These are phyloP conservation scores for Chelonus formosanus DNA, from an alignment of 2,888 invertebrate species.

Conservation along the genomic window DNA sequence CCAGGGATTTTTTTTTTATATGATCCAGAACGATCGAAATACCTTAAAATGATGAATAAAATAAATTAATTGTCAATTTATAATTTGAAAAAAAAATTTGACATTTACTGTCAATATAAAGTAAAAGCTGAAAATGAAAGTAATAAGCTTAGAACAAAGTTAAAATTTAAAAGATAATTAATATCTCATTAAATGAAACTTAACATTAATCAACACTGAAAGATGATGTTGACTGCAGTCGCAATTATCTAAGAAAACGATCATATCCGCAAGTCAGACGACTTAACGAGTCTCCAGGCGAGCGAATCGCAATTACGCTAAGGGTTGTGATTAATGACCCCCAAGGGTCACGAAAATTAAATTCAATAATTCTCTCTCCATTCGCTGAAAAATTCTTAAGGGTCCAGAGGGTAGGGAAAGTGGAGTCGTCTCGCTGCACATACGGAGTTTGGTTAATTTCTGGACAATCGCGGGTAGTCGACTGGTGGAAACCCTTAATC, in stretches of 20 bases:
- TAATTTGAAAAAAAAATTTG: too few species aligned
- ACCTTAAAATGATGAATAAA: too few species aligned
- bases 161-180: slow-evolving; percentile 2
- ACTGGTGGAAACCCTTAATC: slow-evolving; percentile 49
- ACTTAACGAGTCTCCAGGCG: slow-evolving; percentile 35
- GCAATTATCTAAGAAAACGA: slow-evolving; percentile 37
- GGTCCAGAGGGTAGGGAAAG: slow-evolving; percentile 10
- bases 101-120: too few species aligned
- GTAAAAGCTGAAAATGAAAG: not conserved
- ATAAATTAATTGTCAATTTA: too few species aligned
- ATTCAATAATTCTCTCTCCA: slow-evolving; percentile 35
- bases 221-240: slow-evolving; percentile 31
- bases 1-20: too few species aligned
- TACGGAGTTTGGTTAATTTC: slow-evolving; percentile 53
- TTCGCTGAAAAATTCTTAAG: slow-evolving; percentile 37
- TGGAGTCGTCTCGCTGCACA: slow-evolving; percentile 38
- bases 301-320: slow-evolving; percentile 35
- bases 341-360: slow-evolving; percentile 42
- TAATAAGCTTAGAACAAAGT: not conserved
- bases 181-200: slow-evolving; percentile 15
- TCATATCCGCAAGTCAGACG: slow-evolving; percentile 36
- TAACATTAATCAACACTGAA: slow-evolving; percentile 29
- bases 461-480: slow-evolving; percentile 43
- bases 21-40: too few species aligned
- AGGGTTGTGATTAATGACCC: slow-evolving; percentile 38